phyloP scores from a whole-genome alignment of 2,113 vertebrate genomes.

The Gasterosteus aculeatus region DNA sequence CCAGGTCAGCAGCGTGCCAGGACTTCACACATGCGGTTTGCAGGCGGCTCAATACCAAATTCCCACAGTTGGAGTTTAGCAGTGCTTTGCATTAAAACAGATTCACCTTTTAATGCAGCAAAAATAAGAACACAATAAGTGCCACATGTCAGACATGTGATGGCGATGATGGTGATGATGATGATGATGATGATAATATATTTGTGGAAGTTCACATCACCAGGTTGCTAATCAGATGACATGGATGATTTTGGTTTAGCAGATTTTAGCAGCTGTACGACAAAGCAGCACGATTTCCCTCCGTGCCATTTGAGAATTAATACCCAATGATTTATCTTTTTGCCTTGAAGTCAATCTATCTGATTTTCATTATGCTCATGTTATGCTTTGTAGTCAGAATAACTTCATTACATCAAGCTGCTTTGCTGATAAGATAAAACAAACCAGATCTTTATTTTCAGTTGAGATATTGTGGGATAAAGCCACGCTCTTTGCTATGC shows the following conservation, averaged over 20 bases:
- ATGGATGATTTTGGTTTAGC: background rate
- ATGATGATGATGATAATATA: background rate
- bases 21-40: slow-evolving; percentile 34
- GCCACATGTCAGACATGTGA: background rate
- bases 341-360: slow-evolving; percentile 34
- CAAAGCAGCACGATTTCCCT: background rate
- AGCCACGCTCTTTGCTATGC: background rate
- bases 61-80: slow-evolving; percentile 35
- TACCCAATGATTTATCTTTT: background rate
- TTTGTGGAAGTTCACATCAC: slow-evolving; percentile 18
- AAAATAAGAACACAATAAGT: background rate
- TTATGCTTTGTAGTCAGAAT: slow-evolving; percentile 21
- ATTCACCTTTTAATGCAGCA: slow-evolving; percentile 46
- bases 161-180: too few relatives aligned
- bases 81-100: slow-evolving; percentile 25
- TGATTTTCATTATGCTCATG: slow-evolving; percentile 13
- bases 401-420: slow-evolving; percentile 27
- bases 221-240: slow-evolving; percentile 35
- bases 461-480: slow-evolving; percentile 19
- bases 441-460: slow-evolving; percentile 25
- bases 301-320: background rate
- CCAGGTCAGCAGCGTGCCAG: slow-evolving; percentile 45
- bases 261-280: background rate
- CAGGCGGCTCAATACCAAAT: slow-evolving; percentile 38
- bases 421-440: slow-evolving; percentile 50